Base-by-base conservation (phyloP, 2,797 vertebrate species). In the Rhinoraja longicauda region DNA sequence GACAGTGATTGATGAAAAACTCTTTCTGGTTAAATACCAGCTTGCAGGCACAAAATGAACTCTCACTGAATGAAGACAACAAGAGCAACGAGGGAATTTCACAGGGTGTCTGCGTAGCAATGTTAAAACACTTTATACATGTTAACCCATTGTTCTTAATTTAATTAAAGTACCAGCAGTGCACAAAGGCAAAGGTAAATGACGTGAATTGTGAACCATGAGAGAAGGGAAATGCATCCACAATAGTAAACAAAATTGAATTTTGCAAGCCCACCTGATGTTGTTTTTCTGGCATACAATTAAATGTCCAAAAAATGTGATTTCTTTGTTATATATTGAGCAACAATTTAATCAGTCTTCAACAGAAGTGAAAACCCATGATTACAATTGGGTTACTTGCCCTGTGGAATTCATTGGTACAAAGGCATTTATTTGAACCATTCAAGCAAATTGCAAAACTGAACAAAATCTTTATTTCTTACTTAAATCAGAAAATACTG, bases 1-100 rank as follows among this genome's bases (percentile, higher is more conserved):
- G 90, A 92, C 90, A 92, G 24, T 92, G 70, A 73, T 92, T 92
- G 36, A 92, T 92, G 90, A 92, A 75, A 53, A 75, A 53, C 72
- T 73, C 90, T 73, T 75, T 75, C 70, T 92, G 90, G 90, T 73
- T 92, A 92, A 92, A 92, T 92, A 92, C 13, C 90, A 92, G 90
- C 70, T 45, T 53, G 36, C 64, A 53, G 72, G 70, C 24, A 9
- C 36, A 75, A 75, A 75, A 92, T 75, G 10, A 39, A 92, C 13
- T 92, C 75, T 19, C 73, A 19, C 39, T 92, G 70, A 72, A 92
- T 29, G 70, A 36, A 12, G 90, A 75, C 70, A 26, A 29, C 24
- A 72, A 29, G 90, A 45, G n/a, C n/a, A 88, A 67, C n/a, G 5
- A 64, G 62, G 84, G 84, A 88, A 21, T 88, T 62, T 88, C 84